Percentiles rank a stretch among this genome's conserved stretches.
Conservation (phyloP, 2,113 vertebrate species). For the Solenodon paradoxus region DNA sequence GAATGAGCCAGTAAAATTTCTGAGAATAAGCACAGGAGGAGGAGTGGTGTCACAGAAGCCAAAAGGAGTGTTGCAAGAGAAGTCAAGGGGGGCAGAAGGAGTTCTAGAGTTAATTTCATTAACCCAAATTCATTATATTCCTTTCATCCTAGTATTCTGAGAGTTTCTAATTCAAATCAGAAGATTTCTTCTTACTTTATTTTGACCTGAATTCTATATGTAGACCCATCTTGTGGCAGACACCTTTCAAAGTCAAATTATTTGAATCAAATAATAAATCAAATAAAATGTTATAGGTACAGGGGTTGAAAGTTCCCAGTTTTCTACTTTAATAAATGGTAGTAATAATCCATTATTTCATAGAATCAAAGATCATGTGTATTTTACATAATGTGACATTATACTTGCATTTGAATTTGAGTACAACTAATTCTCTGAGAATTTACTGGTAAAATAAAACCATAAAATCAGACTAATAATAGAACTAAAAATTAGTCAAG, state of each 20-base stretch:
- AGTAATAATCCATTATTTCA: neutral
- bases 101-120: neutral
- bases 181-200: conserved; percentile 63
- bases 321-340: neutral
- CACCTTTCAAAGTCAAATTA: conserved; percentile 64
- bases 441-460: neutral
- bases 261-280: conserved; percentile 53
- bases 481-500: neutral
- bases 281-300: conserved; percentile 19
- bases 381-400: neutral
- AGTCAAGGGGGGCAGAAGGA: neutral
- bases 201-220: conserved; percentile 59
- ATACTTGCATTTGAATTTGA: neutral
- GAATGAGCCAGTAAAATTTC: neutral
- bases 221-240: conserved; percentile 19
- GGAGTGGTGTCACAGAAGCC: neutral
- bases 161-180: conserved; percentile 59
- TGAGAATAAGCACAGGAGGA: neutral
- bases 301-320: neutral
- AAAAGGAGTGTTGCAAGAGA: neutral
- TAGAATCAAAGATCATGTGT: neutral
- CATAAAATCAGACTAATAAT: neutral
- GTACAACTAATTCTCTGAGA: neutral
- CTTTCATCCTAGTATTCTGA: conserved; percentile 27
- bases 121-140: conserved; percentile 44